Evolutionary conservation across 2,888 invertebrate genomes (phyloP).

Genomic region (Spodoptera exigua): DNA sequence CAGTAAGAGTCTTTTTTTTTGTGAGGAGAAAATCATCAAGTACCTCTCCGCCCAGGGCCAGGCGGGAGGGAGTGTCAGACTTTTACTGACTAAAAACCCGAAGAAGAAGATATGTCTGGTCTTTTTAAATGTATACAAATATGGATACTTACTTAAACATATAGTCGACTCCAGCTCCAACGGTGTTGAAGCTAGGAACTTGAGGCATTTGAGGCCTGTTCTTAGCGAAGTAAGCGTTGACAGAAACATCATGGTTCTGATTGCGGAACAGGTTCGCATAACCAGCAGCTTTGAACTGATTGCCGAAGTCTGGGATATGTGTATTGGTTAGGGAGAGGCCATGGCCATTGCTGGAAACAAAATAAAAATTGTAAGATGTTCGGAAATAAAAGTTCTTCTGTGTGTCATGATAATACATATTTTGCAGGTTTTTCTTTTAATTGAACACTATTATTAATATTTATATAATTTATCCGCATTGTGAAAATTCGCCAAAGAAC

Average conservation of each 20-base stretch:
- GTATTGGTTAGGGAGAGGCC: conserved; percentile 62
- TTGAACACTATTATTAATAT: too few species aligned
- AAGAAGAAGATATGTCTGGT: too few species aligned
- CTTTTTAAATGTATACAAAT: neutral
- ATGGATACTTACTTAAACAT: conserved; percentile 69
- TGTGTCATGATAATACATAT: too few species aligned
- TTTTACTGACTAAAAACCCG: too few species aligned
- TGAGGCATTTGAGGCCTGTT: conserved; percentile 67
- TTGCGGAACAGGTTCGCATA: conserved; percentile 65
- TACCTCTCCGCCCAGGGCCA: too few species aligned
- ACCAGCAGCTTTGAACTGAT: conserved; percentile 66
- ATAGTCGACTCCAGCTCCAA: conserved; percentile 73
- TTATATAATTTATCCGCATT: too few species aligned
- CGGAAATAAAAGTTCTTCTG: too few species aligned
- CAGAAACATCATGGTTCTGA: conserved; percentile 65
- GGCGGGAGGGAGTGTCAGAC: too few species aligned
- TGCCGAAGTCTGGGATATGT: conserved; percentile 65
- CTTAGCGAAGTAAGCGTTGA: conserved; percentile 72
- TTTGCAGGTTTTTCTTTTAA: too few species aligned
- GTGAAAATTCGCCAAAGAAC: too few species aligned
- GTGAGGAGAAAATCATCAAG: too few species aligned
- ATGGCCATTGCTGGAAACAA: conserved; percentile 68
- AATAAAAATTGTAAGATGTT: neutral
- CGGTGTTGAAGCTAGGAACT: conserved; percentile 73
- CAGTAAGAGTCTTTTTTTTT: too few species aligned